A percentile compares a stretch with the other conserved stretches of the same genome.
Evolutionary conservation across 2,888 invertebrate species (phyloP).

Genomic region (Chrysodeixis includens): DNA sequence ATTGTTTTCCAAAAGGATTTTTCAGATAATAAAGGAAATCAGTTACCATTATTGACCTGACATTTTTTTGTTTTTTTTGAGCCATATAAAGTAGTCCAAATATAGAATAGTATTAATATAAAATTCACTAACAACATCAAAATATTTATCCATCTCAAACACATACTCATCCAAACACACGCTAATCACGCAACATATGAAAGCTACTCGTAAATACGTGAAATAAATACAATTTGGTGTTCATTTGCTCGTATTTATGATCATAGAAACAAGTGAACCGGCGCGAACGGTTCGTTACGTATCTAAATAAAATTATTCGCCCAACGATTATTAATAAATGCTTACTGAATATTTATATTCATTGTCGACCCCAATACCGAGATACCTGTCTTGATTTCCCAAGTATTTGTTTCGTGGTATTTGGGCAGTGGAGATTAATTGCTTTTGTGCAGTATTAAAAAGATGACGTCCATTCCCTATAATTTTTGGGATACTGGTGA

Average conservation of each 20-base stretch:
- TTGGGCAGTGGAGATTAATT: background rate
- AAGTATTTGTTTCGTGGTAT: background rate
- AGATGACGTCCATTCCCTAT: too few relatives aligned
- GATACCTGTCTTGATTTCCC: background rate
- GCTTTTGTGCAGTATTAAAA: background rate
- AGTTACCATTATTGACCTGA: too few relatives aligned
- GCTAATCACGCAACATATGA: conserved; percentile 21
- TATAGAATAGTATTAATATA: too few relatives aligned
- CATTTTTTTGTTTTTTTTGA: too few relatives aligned
- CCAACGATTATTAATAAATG: conserved; percentile 47
- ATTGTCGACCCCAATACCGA: background rate
- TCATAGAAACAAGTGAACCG: conserved; percentile 49
- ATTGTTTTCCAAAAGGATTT: too few relatives aligned
- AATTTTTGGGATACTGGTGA: too few relatives aligned
- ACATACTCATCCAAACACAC: background rate
- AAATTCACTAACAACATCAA: background rate
- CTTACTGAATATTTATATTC: conserved; percentile 44
- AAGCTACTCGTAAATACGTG: conserved; percentile 38
- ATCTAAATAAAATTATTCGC: conserved; percentile 55
- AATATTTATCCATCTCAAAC: background rate
- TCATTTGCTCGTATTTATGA: conserved; percentile 56
- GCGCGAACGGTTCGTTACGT: conserved; percentile 55
- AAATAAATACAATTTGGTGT: conserved; percentile 52
- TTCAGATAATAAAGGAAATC: too few relatives aligned
- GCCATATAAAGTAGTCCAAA: too few relatives aligned